A percentile compares a stretch with the other conserved stretches of the same genome.
These are phyloP conservation scores for Cancer borealis DNA, from an alignment of 2,888 invertebrate genomes.

Conservation along the genomic window DNA sequence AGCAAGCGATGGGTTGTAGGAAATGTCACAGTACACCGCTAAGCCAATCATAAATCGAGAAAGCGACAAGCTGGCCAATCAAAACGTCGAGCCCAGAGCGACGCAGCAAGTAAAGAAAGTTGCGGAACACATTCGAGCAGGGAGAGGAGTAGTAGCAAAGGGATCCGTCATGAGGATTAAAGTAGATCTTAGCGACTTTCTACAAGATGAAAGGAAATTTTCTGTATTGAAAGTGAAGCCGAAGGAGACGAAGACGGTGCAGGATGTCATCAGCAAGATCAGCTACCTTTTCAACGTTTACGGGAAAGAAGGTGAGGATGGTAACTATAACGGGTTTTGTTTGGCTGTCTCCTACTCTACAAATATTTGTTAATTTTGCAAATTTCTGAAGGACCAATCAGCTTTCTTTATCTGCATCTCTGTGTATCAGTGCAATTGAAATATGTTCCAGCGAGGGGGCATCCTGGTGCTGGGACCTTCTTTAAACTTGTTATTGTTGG, in stretches of 20 bases:
- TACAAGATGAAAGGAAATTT: constrained; percentile 63
- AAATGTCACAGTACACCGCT: background rate
- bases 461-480: too few relatives aligned
- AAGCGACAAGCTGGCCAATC: background rate
- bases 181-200: constrained; percentile 64
- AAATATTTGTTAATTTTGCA: too few relatives aligned
- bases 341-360: background rate
- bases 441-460: too few relatives aligned
- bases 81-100: background rate
- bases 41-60: background rate
- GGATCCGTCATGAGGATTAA: constrained; percentile 55
- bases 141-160: background rate
- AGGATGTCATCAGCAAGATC: constrained; percentile 62
- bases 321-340: background rate
- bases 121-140: background rate
- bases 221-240: constrained; percentile 62
- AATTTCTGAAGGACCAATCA: too few relatives aligned
- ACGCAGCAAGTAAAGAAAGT: background rate
- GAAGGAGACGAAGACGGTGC: constrained; percentile 59
- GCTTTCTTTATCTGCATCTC: too few relatives aligned
- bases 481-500: too few relatives aligned
- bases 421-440: too few relatives aligned
- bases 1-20: background rate
- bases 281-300: constrained; percentile 42
- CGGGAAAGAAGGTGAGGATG: background rate